phyloP scores from a whole-genome alignment of 2,797 vertebrate genomes.

The Schizothorax lantsangensis region DNA sequence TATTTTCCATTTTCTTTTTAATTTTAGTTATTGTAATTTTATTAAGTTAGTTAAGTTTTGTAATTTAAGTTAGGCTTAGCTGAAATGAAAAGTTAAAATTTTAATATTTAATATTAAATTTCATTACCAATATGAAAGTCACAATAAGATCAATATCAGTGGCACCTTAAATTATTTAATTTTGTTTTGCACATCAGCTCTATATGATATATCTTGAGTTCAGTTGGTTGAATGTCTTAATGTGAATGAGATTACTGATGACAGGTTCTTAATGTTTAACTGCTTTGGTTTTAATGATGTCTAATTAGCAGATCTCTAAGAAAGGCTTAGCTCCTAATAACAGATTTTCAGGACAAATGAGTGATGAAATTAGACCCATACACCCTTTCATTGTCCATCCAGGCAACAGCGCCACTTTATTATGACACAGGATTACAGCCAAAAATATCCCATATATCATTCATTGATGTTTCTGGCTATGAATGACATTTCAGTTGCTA shows the following conservation, averaged over 20 bases:
- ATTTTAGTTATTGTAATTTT: too few relatives aligned
- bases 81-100: too few relatives aligned
- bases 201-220: not conserved
- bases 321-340: conserved; percentile 36
- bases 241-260: conserved; percentile 28
- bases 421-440: conserved; percentile 19
- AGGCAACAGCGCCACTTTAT: not conserved
- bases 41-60: too few relatives aligned
- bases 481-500: conserved; percentile 26
- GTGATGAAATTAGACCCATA: conserved; percentile 20
- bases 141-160: not conserved
- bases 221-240: not conserved
- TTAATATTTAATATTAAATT: too few relatives aligned
- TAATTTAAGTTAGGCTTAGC: too few relatives aligned
- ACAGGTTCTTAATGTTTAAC: conserved; percentile 37
- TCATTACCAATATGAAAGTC: not conserved
- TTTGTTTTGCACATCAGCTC: not conserved
- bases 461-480: conserved; percentile 14
- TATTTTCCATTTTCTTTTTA: too few relatives aligned
- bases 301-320: conserved; percentile 44
- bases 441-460: conserved; percentile 31
- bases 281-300: conserved; percentile 32
- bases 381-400: conserved; percentile 5
- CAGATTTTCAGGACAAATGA: conserved; percentile 45
- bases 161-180: not conserved